Conservation (phyloP, 2,888 invertebrate species). For the Linnaemya vulpina region DNA sequence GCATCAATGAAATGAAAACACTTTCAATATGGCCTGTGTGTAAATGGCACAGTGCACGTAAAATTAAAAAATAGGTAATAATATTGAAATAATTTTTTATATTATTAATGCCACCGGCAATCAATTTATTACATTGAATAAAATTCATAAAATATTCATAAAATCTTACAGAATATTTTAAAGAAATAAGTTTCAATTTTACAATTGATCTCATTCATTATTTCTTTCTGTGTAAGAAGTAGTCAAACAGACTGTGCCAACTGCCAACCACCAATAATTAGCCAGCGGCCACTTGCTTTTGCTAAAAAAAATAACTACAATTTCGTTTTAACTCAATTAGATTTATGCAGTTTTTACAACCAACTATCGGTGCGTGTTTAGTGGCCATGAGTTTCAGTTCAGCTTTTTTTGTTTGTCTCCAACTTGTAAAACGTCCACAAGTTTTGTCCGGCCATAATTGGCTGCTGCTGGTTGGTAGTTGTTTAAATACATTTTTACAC, state of each 20-base stretch:
- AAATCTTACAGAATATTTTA: background rate
- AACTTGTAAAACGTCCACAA: slow-evolving; percentile 18
- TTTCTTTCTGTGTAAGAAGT: slow-evolving; percentile 27
- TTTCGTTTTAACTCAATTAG: slow-evolving; percentile 27
- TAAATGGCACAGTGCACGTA: too few relatives aligned
- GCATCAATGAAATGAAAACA: too few relatives aligned
- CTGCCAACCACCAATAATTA: background rate
- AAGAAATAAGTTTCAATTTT: background rate
- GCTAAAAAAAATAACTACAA: background rate
- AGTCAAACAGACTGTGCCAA: background rate
- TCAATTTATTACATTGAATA: too few relatives aligned
- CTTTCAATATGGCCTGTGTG: too few relatives aligned
- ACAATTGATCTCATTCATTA: background rate
- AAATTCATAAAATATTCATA: too few relatives aligned
- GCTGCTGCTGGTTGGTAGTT: background rate
- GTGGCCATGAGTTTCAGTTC: slow-evolving; percentile 31
- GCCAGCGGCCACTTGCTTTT: background rate
- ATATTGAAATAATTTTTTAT: too few relatives aligned
- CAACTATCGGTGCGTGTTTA: slow-evolving; percentile 26
- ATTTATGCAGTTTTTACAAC: slow-evolving; percentile 14
- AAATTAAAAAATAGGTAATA: too few relatives aligned
- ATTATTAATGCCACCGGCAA: too few relatives aligned
- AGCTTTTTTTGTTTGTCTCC: slow-evolving; percentile 31
- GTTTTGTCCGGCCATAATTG: slow-evolving; percentile 27
- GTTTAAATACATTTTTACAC: slow-evolving; percentile 36